Conservation (phyloP, 2,888 invertebrate genomes). For the Tethea ocularis region DNA sequence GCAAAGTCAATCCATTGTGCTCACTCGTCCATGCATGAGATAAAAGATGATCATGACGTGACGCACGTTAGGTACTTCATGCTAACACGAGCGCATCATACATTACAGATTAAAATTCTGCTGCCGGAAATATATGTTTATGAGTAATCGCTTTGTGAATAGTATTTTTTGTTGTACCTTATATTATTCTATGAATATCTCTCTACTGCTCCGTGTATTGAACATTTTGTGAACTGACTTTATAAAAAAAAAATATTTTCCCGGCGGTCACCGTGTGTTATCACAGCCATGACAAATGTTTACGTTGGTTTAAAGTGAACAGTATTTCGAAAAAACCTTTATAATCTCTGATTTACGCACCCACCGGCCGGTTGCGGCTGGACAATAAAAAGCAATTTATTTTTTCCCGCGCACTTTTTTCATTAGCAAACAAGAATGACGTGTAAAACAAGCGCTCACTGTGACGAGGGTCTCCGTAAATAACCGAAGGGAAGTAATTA, state of each 20-base stretch:
- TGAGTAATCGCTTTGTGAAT: background rate
- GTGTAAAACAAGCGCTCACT: slow-evolving; percentile 75
- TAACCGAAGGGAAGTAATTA: slow-evolving; percentile 76
- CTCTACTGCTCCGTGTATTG: background rate
- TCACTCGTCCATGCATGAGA: slow-evolving; percentile 11
- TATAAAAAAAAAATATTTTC: slow-evolving; percentile 21
- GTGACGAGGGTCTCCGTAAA: slow-evolving; percentile 76
- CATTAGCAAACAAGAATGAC: slow-evolving; percentile 80
- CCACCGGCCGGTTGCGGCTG: slow-evolving; percentile 56
- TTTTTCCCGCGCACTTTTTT: slow-evolving; percentile 73
- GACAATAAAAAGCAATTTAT: slow-evolving; percentile 79
- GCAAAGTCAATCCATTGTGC: slow-evolving; percentile 12
- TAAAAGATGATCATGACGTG: slow-evolving; percentile 9
- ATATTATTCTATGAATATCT: too few species aligned
- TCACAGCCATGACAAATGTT: slow-evolving; percentile 58
- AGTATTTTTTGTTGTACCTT: background rate
- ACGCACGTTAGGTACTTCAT: background rate
- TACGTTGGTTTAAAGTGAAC: slow-evolving; percentile 58
- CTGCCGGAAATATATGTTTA: background rate
- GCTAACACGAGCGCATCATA: background rate
- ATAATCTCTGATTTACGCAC: slow-evolving; percentile 76
- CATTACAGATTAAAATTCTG: background rate
- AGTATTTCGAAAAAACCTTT: slow-evolving; percentile 62
- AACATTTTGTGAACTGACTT: slow-evolving; percentile 16
- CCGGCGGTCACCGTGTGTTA: slow-evolving; percentile 42